Conservation (phyloP, 2,113 vertebrate genomes). For the Sylvilagus bachmani region DNA sequence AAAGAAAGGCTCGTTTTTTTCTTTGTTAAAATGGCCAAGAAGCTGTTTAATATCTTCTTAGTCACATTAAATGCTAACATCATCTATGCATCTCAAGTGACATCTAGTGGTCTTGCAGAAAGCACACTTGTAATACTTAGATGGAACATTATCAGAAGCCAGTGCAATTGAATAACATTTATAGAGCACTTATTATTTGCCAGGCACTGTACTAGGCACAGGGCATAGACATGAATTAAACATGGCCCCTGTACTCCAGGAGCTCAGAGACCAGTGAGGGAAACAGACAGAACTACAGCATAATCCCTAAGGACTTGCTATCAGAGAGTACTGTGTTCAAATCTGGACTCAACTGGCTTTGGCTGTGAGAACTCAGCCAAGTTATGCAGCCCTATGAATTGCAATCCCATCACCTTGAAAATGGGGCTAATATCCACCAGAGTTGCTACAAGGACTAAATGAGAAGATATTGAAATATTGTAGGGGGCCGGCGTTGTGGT, state of each 20-base stretch:
- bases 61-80: constrained; percentile 2
- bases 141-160: neutral
- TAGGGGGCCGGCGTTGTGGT: too few species aligned
- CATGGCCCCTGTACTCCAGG: neutral
- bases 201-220: constrained; percentile 67
- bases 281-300: neutral
- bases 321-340: neutral
- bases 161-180: constrained; percentile 36
- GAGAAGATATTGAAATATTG: neutral
- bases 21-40: constrained; percentile 71
- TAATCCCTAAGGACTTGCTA: neutral
- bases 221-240: constrained; percentile 66
- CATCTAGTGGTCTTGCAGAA: constrained; percentile 81
- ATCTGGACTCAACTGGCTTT: neutral
- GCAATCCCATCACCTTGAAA: neutral
- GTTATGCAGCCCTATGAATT: neutral
- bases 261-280: constrained; percentile 36
- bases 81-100: constrained; percentile 74
- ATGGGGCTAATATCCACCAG: neutral
- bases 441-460: constrained; percentile 39
- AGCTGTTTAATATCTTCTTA: constrained; percentile 30
- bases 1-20: constrained; percentile 60
- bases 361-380: constrained; percentile 2
- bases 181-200: constrained; percentile 56
- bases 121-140: constrained; percentile 45